Conservation (phyloP, 2,888 invertebrate genomes). For the Nemoura dubitans region DNA sequence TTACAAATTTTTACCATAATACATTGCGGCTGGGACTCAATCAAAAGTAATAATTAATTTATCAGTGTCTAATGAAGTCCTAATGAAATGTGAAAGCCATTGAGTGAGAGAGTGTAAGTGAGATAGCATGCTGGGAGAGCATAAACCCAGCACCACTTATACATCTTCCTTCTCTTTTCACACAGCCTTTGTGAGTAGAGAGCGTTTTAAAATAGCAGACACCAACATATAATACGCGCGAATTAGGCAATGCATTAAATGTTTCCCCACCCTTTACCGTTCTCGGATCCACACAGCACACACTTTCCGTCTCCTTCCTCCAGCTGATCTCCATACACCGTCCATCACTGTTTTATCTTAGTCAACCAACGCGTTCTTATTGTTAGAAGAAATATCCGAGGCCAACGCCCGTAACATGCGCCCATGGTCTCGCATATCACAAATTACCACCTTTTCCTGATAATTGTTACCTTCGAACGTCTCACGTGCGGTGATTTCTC, state of each 20-base stretch:
- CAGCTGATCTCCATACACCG: not conserved
- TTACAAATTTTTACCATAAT: slow-evolving; percentile 48
- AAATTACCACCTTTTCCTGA: slow-evolving; percentile 27
- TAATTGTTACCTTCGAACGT: slow-evolving; percentile 28
- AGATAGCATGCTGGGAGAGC: slow-evolving; percentile 43
- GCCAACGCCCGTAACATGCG: slow-evolving; percentile 38
- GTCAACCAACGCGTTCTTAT: slow-evolving; percentile 9
- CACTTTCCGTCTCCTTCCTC: slow-evolving; percentile 17
- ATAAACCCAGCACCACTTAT: slow-evolving; percentile 30
- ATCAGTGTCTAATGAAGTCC: slow-evolving; percentile 60
- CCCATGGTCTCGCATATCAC: not conserved
- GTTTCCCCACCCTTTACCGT: slow-evolving; percentile 10
- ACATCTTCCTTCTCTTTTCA: slow-evolving; percentile 38
- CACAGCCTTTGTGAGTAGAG: slow-evolving; percentile 31
- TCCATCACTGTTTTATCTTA: not conserved
- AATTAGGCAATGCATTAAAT: slow-evolving; percentile 45
- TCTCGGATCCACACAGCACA: not conserved
- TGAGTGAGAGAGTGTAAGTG: slow-evolving; percentile 51
- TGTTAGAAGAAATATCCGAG: not conserved
- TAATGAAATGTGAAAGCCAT: slow-evolving; percentile 58
- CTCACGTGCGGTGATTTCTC: not conserved
- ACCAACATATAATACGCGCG: slow-evolving; percentile 41
- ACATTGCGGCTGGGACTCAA: slow-evolving; percentile 58
- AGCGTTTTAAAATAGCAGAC: slow-evolving; percentile 40
- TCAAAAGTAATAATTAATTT: slow-evolving; percentile 63